These are phyloP conservation scores for Melieria crassipennis DNA, from an alignment of 2,888 invertebrate species.

Conservation along the genomic window DNA sequence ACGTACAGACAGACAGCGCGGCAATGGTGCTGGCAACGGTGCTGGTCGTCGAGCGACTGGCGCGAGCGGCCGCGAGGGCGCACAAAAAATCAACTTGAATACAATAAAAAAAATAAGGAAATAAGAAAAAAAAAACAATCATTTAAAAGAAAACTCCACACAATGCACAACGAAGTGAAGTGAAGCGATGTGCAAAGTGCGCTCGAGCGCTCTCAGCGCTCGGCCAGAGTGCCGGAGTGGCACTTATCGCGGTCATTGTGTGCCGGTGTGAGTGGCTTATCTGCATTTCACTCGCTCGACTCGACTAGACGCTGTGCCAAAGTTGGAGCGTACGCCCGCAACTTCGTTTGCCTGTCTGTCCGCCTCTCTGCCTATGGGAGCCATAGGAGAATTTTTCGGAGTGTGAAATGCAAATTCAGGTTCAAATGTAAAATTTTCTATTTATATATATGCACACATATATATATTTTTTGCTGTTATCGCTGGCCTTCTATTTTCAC, in stretches of 20 bases:
- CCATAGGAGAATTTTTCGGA: not conserved
- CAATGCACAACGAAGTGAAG: no score
- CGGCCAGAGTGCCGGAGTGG: not conserved
- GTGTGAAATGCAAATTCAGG: slow-evolving; percentile 6
- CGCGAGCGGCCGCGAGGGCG: no score
- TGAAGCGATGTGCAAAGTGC: no score
- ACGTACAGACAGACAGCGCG: not conserved
- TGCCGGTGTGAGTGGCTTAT: not conserved
- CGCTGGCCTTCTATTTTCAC: not conserved
- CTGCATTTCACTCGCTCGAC: no score
- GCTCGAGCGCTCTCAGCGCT: no score
- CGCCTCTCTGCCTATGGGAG: not conserved
- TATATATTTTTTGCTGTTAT: no score
- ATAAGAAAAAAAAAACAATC: no score
- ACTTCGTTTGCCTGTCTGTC: not conserved
- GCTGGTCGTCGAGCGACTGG: no score
- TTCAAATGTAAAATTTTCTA: not conserved
- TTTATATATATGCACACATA: no score
- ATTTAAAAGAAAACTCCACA: no score
- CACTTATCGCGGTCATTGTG: not conserved
- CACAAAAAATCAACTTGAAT: no score
- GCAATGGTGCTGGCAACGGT: not conserved
- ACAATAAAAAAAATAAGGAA: no score
- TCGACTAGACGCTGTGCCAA: not conserved
- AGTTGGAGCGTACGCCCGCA: not conserved